Evolutionary conservation across 2,797 vertebrate genomes (phyloP).

Genomic region (Buceros bicornis): DNA sequence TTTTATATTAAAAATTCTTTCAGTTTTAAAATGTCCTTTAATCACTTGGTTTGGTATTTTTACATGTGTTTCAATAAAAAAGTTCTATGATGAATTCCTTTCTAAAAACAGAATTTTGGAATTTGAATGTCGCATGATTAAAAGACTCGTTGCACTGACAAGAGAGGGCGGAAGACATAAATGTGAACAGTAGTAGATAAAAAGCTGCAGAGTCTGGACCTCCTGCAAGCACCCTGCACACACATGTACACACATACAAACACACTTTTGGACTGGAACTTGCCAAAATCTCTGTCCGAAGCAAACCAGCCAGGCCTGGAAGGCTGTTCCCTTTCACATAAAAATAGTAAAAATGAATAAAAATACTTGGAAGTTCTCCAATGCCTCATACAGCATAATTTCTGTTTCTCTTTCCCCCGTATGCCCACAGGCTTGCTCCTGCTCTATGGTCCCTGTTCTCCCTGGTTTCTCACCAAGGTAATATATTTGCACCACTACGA

Average conservation of each 20-base stretch:
- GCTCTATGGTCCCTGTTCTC: not conserved
- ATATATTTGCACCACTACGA: slow-evolving; percentile 2
- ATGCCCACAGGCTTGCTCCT: not conserved
- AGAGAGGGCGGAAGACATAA: not conserved
- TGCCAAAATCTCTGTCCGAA: slow-evolving; percentile 46
- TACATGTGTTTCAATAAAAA: slow-evolving; percentile 73
- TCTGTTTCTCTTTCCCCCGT: slow-evolving; percentile 58
- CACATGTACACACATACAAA: not conserved
- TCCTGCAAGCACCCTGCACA: not conserved
- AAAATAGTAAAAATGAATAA: slow-evolving; percentile 78
- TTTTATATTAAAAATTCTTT: slow-evolving; percentile 70
- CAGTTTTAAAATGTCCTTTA: slow-evolving; percentile 72
- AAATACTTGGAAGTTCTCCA: slow-evolving; percentile 75
- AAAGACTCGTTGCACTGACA: slow-evolving; percentile 64
- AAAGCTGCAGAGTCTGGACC: slow-evolving; percentile 17
- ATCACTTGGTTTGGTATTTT: slow-evolving; percentile 77
- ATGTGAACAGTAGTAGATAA: slow-evolving; percentile 34
- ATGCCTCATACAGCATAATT: slow-evolving; percentile 65
- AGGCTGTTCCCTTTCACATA: slow-evolving; percentile 73
- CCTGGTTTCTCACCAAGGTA: slow-evolving; percentile 37
- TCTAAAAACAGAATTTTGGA: slow-evolving; percentile 63
- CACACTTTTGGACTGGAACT: slow-evolving; percentile 21
- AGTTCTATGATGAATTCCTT: not conserved
- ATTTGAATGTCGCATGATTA: slow-evolving; percentile 59
- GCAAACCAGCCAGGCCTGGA: slow-evolving; percentile 68